phyloP scores from a whole-genome alignment of 2,797 vertebrate species.

The Epinephelus coioides region DNA sequence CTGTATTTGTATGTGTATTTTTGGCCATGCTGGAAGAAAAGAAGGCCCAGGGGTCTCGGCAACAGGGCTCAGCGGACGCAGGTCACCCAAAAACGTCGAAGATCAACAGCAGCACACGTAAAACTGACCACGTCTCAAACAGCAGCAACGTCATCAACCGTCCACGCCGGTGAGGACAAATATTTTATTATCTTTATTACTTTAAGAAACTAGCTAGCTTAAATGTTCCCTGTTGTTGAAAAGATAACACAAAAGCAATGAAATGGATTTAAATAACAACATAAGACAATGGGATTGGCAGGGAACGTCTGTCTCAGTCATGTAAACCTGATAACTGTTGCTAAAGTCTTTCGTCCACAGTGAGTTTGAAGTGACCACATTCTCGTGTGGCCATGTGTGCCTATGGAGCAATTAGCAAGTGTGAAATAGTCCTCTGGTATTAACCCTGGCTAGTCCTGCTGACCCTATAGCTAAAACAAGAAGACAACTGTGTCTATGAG shows the following conservation, averaged over 20 bases:
- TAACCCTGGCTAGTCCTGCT: conserved; percentile 13
- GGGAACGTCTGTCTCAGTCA: background rate
- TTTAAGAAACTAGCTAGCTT: background rate
- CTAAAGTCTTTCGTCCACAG: background rate
- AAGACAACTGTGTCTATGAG: conserved; percentile 25
- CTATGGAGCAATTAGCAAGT: conserved; percentile 54
- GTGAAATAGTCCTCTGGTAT: conserved; percentile 38
- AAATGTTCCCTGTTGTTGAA: background rate
- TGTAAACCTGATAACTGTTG: background rate
- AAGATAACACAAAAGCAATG: background rate
- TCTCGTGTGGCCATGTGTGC: conserved; percentile 4
- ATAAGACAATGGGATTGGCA: background rate
- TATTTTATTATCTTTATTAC: background rate
- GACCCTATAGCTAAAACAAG: conserved; percentile 39
- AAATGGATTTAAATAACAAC: no score
- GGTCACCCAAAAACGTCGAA: background rate
- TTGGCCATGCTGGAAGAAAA: conserved; percentile 69
- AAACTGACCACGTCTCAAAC: background rate
- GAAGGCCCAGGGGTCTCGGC: conserved; percentile 8
- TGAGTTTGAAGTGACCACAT: background rate
- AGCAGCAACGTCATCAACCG: background rate
- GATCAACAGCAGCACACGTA: background rate
- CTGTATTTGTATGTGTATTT: background rate
- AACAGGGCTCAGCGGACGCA: background rate
- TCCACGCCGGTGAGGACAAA: conserved; percentile 56